Conservation (phyloP, 2,888 invertebrate species). For the Argyra leucocephala region DNA sequence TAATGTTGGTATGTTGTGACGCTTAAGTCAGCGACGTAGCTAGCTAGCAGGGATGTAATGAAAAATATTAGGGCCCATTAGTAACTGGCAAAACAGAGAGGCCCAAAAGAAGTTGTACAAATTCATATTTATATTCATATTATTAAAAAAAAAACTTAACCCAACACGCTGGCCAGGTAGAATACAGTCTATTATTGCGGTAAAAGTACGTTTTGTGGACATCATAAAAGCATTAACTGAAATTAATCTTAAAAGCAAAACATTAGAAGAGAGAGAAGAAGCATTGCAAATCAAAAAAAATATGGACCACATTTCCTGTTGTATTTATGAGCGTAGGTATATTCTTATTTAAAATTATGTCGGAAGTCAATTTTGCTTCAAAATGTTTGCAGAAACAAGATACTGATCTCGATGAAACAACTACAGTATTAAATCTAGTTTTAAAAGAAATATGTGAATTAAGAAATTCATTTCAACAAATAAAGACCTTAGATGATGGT, state of each 20-base stretch:
- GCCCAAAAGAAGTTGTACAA: too few relatives aligned
- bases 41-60: too few relatives aligned
- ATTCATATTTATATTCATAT: too few relatives aligned
- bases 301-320: conserved; percentile 7
- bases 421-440: conserved; percentile 9
- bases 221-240: conserved; percentile 10
- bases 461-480: conserved; percentile 10
- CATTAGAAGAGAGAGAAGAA: conserved; percentile 9
- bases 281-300: conserved; percentile 9
- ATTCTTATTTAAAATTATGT: conserved; percentile 11
- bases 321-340: conserved; percentile 11
- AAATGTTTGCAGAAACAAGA: conserved; percentile 11
- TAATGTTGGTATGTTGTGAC: too few relatives aligned
- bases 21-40: too few relatives aligned
- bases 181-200: conserved; percentile 10
- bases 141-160: conserved; percentile 11
- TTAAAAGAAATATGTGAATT: conserved; percentile 5
- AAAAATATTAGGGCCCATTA: too few relatives aligned
- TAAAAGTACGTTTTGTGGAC: conserved; percentile 10
- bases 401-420: conserved; percentile 9
- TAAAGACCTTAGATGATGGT: too few relatives aligned
- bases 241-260: conserved; percentile 11
- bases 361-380: conserved; percentile 9
- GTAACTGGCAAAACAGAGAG: too few relatives aligned
- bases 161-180: conserved; percentile 9